Base-by-base conservation (phyloP, 2,113 vertebrate species). In the Coracopsis vasa region DNA sequence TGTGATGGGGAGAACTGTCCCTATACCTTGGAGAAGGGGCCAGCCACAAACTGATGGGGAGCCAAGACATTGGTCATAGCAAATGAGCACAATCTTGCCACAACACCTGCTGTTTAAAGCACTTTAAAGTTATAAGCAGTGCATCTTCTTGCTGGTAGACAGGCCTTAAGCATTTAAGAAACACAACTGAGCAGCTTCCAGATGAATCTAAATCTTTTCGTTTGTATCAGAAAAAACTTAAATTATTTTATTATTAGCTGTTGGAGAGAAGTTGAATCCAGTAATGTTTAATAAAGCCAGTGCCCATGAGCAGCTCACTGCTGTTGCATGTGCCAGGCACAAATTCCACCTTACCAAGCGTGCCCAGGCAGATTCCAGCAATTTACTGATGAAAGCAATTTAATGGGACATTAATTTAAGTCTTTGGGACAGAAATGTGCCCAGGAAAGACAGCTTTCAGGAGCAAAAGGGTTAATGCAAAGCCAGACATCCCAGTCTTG, bases 191-290 rank as follows among this genome's bases (percentile, higher is more conserved):
- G 19, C 21, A 54, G 33, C 51, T 91, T 90, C 16, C n/a, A 31
- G 47, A 17, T 53, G 41, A 83, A 90, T 84, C 39, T 64, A 75
- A 92, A 80, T 37, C 31, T 93, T 94, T 91, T 81, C 25, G 33
- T 62, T 90, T 78, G 53, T 79, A 73, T 86, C 83, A 72, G 86
- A 84, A 87, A 74, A 89, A 94, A 86, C 78, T 80, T 35, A 64
- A 88, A 90, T 7, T 67, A 73, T 82, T 94, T 96, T 75, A 95
- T 73, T 95, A 86, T 89, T 65, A 75, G 77, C 47, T 81, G 44
- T 73, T 42, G 88, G 35, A 88, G 37, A 94, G 47, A 51, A 74
- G 58, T 11, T 66, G 71, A 70, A 60, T 17, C 39, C 23, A 41
- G 93, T 77, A 70, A 92, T 72, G 85, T 93, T 96, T 89, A 87